These are phyloP conservation scores for Napeogenes sylphis DNA, from an alignment of 2,888 invertebrate species.

Conservation along the genomic window DNA sequence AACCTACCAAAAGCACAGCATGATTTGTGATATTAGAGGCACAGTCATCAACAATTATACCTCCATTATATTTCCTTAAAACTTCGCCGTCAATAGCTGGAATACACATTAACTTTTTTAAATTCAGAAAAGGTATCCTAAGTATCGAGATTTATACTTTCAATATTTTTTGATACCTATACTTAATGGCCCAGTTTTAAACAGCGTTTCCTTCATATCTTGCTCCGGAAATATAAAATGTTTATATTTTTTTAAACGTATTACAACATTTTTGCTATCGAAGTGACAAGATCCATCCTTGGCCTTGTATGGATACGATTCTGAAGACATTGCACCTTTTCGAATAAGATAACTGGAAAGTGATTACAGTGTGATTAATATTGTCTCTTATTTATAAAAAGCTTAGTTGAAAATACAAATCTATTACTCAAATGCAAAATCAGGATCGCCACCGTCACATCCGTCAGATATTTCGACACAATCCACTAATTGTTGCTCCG, in stretches of 20 bases:
- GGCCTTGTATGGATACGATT: neutral
- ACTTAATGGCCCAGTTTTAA: neutral
- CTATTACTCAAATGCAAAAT: neutral
- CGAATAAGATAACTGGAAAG: neutral
- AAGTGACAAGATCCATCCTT: neutral
- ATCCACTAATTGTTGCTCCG: neutral
- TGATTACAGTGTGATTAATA: neutral
- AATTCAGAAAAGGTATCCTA: neutral
- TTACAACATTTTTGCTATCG: slow-evolving; percentile 1
- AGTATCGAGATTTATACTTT: neutral
- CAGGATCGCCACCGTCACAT: neutral
- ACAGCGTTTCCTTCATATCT: neutral
- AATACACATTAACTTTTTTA: neutral
- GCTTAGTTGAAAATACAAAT: too few relatives aligned
- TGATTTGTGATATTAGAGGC: neutral
- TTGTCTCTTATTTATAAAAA: neutral
- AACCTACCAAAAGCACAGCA: slow-evolving; percentile 5
- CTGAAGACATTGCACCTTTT: neutral
- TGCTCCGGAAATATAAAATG: neutral
- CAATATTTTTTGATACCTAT: neutral
- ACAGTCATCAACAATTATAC: neutral
- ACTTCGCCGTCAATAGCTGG: neutral
- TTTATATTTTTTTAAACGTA: neutral
- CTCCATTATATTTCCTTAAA: neutral
- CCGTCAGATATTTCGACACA: neutral